phyloP scores from a whole-genome alignment of 2,888 invertebrate genomes.

The Nemurella pictetii region DNA sequence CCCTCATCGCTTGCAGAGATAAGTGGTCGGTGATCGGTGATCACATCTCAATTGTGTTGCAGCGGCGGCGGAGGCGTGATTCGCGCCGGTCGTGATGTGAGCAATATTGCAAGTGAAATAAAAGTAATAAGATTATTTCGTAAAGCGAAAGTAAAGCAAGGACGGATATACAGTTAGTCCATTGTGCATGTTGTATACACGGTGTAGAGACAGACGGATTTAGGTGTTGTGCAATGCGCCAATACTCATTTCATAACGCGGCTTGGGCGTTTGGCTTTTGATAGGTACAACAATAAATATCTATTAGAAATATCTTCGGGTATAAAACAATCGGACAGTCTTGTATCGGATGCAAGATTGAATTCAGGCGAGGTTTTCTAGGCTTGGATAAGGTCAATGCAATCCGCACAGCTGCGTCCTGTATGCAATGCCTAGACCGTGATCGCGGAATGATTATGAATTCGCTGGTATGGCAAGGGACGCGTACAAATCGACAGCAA shows the following conservation, averaged over 20 bases:
- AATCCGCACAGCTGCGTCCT: neutral
- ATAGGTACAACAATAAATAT: too few species aligned
- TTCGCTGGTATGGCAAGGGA: neutral
- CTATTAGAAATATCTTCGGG: neutral
- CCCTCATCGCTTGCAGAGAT: neutral
- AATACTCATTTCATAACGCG: neutral
- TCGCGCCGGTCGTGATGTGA: neutral
- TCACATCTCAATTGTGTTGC: neutral
- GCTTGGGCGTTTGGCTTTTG: neutral
- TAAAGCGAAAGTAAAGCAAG: conserved; percentile 15
- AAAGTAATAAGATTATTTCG: conserved; percentile 1
- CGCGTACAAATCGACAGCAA: neutral
- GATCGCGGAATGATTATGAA: neutral
- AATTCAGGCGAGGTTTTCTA: neutral
- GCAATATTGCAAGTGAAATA: neutral
- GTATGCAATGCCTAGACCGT: too few species aligned
- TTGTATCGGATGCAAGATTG: neutral
- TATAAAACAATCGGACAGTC: neutral
- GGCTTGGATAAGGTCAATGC: neutral
- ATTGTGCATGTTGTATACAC: neutral
- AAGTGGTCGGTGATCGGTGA: neutral
- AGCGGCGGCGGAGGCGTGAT: neutral
- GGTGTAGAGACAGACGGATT: neutral
- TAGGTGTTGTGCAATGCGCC: neutral
- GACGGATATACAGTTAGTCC: conserved; percentile 2